phyloP scores from a whole-genome alignment of 2,797 vertebrate genomes.

The Nasua narica region DNA sequence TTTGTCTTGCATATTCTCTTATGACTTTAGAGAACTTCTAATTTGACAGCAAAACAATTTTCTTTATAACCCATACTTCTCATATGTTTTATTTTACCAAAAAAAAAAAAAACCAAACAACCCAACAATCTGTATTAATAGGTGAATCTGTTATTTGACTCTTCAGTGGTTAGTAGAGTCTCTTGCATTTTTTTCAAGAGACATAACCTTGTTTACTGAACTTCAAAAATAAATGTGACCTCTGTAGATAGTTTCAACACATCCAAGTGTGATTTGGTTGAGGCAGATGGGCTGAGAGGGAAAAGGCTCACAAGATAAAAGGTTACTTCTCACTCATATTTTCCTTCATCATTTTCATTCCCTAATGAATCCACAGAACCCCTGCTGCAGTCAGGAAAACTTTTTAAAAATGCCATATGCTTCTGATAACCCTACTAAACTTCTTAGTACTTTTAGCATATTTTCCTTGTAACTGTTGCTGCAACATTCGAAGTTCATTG shows the following conservation, averaged over 20 bases:
- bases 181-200: background rate
- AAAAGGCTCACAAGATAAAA: background rate
- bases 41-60: background rate
- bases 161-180: background rate
- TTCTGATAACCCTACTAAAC: background rate
- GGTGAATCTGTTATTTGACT: background rate
- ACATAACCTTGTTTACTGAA: conserved; percentile 4
- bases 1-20: background rate
- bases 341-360: background rate
- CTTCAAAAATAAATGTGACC: conserved; percentile 1
- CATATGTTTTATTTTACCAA: background rate
- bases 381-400: background rate
- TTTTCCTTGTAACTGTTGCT: background rate
- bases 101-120: background rate
- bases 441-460: background rate
- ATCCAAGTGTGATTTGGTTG: background rate
- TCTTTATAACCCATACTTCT: background rate
- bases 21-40: background rate
- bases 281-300: background rate
- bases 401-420: background rate
- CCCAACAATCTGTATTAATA: background rate
- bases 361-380: background rate
- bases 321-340: background rate
- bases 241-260: background rate
- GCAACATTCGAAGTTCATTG: background rate